Conservation (phyloP, 2,888 invertebrate species). For the Megastigmus dorsalis region DNA sequence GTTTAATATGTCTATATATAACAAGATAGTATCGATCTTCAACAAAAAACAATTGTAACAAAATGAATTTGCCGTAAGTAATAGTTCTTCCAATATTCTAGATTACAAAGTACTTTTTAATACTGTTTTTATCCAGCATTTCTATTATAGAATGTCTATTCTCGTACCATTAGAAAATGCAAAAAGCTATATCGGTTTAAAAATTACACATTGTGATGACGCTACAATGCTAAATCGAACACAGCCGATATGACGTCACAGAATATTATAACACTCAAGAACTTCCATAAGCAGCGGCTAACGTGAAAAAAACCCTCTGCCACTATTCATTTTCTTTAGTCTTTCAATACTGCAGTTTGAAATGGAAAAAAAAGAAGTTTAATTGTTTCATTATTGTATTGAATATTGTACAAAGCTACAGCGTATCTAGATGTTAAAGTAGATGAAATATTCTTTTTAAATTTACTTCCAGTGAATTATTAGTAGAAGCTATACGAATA, state of each 20-base stretch:
- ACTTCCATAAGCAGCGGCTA: conserved; percentile 5
- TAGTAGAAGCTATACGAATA: too few species aligned
- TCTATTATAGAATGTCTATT: neutral
- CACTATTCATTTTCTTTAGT: neutral
- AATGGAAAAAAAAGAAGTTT: too few species aligned
- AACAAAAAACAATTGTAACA: too few species aligned
- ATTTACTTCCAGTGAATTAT: too few species aligned
- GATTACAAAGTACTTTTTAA: neutral
- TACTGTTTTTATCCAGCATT: neutral
- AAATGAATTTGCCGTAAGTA: too few species aligned
- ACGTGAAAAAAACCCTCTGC: neutral
- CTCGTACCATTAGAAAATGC: neutral
- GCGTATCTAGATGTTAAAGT: too few species aligned
- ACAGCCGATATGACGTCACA: conserved; percentile 31
- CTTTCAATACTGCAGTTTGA: neutral
- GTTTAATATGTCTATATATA: too few species aligned
- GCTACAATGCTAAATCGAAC: conserved; percentile 28
- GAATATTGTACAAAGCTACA: too few species aligned
- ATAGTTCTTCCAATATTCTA: neutral
- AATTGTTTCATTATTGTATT: too few species aligned
- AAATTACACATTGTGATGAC: conserved; percentile 6
- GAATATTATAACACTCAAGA: conserved; percentile 33
- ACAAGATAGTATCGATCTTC: too few species aligned
- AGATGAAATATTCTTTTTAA: too few species aligned
- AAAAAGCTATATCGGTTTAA: neutral